phyloP scores from a whole-genome alignment of 1,140 invertebrate species.

The Eriocheir sinensis region DNA sequence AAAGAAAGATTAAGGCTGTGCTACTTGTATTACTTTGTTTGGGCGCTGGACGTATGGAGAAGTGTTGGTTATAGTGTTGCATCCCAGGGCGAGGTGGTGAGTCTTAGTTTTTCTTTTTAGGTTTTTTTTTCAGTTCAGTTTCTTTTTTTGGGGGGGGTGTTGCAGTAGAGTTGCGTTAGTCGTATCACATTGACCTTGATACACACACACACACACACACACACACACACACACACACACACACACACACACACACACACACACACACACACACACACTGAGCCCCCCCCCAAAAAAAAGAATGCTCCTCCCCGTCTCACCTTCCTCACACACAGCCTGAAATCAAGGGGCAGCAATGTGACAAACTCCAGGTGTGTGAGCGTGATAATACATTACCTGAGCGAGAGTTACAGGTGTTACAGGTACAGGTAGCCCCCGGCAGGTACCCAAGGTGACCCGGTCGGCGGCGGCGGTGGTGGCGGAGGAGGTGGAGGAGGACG shows the following conservation, averaged over 20 bases:
- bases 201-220: conserved; percentile 56
- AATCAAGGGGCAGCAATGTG: background rate
- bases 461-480: background rate
- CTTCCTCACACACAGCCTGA: too few relatives aligned
- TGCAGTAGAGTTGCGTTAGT: background rate
- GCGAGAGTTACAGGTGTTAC: background rate
- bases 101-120: background rate
- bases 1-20: too few relatives aligned
- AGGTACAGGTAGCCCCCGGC: background rate
- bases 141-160: background rate
- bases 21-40: too few relatives aligned
- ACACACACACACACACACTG: background rate
- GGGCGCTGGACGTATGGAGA: too few relatives aligned
- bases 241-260: too few relatives aligned
- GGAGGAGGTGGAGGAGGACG: background rate
- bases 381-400: background rate
- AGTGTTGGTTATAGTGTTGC: too few relatives aligned
- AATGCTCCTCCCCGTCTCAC: too few relatives aligned
- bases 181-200: background rate
- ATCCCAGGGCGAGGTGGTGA: too few relatives aligned
- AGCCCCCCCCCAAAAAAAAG: too few relatives aligned
- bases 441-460: background rate
- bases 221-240: conserved; percentile 9
- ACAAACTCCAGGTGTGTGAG: background rate
- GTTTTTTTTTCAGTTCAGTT: too few relatives aligned